Conservation (phyloP, 1,140 invertebrate species). For the Littorina saxatilis region DNA sequence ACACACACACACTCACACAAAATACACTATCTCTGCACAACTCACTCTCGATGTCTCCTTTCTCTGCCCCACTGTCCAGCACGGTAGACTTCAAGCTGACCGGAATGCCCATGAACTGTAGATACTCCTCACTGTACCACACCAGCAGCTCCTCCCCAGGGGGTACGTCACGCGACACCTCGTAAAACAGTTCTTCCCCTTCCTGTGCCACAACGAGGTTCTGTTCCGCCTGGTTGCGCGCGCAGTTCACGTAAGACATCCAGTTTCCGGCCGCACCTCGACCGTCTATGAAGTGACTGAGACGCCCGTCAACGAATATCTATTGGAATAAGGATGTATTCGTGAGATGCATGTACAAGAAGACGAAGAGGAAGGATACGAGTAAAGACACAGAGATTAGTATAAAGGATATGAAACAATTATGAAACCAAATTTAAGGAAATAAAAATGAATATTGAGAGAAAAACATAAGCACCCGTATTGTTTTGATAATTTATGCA, state of each 20-base stretch:
- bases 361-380: background rate
- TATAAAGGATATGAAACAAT: no score
- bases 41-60: conserved; percentile 59
- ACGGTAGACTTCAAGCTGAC: conserved; percentile 65
- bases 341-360: conserved; percentile 6
- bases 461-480: no score
- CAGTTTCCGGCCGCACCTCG: conserved; percentile 68
- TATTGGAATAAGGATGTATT: conserved; percentile 34
- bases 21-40: no score
- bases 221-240: conserved; percentile 71
- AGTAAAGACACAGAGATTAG: no score
- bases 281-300: conserved; percentile 75
- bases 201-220: conserved; percentile 73
- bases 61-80: conserved; percentile 9
- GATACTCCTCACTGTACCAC: conserved; percentile 74
- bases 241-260: conserved; percentile 76
- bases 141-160: conserved; percentile 72
- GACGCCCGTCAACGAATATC: conserved; percentile 73
- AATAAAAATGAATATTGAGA: no score
- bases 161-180: conserved; percentile 71
- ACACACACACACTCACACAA: background rate
- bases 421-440: no score
- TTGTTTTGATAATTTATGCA: no score
- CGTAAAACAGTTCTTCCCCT: conserved; percentile 72
- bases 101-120: conserved; percentile 75